Base-by-base conservation (phyloP, 2,113 vertebrate species). In the Thunnus maccoyii region DNA sequence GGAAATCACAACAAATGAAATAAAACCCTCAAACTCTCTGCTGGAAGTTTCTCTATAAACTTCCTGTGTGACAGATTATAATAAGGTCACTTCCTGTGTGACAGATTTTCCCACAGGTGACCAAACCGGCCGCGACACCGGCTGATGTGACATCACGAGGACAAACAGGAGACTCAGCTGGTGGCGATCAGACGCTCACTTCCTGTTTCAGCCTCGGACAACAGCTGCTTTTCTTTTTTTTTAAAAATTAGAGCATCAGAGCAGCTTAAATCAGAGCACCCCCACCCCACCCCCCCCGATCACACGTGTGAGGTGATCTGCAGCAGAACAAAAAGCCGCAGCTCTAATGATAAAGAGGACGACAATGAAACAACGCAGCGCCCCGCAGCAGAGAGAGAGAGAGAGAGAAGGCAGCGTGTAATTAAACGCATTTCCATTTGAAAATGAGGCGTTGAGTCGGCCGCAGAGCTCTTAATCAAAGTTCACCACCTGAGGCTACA, bases 401-500 rank as follows among this genome's bases (percentile, higher is more conserved):
- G 60, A 68, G 10, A 15, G 11, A 68, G 10, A 15, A 12, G 4
- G 2, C 41, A 0, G 55, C 13, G 57, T 50, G 72, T 77, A 5
- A 71, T 82, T 81, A 36, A 79, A 57, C 0, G 3, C 57, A 36
- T 71, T 73, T 82, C 74, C 75, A 82, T 44, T 4, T 64, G 63
- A 63, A 64, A 25, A 56, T 5, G 17, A 60, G 54, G 36, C 15
- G n/a, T 14, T 7, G 52, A 7, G 57, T 8, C 6, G 10, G 8
- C 82, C 6, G 67, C 68, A 48, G 78, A 48, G 78, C 66, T 48
- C 54, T 71, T 20, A 51, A 82, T 67, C 82, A 64, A 46, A 65
- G 25, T 18, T 8, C 17, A 48, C 78, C 5, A 84, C 88, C 88
- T 76, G 72, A 73, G 78, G 78, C 67, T 46, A 18, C 52, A 48